Evolutionary conservation across 2,113 vertebrate species (phyloP), one percentile per base, ranked within the genome.

Genomic region (Telmatochromis bifrenatus): DNA sequence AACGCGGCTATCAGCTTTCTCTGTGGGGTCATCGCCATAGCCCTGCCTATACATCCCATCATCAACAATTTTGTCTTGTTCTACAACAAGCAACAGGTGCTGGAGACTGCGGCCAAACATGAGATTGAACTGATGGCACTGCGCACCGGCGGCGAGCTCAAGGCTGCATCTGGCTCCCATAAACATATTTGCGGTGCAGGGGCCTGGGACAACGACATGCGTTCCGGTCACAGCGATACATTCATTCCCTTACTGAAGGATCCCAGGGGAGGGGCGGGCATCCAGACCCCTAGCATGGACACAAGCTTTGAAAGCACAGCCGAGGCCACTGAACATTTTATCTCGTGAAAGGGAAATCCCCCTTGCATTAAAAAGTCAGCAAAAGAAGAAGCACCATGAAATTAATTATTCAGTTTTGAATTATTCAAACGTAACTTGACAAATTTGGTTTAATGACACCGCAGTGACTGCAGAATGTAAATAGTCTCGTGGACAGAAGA

Each of bases 61-160:
- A 99, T 99, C 89, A 99, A 99, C 95, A 99, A 99, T 95, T 99
- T 99, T 49, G 98, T 99, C 21, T 93, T 98, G 79, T 99, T 99
- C 91, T 99, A 99, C 95, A 99, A 99, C 95, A 98, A 98, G 91
- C 99, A 99, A 96, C 97, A 97, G 55, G 98, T 98, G 90, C 97
- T 99, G 88, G 98, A 99, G 93, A 99, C 97, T 0, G 98, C 99
- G 1, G 98, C 98, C 92, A 98, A 97, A 82, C 98, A 99, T 0
- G 98, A 99, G 94, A 94, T 99, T 31, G 98, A 99, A 80, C 95
- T 99, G 56, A 98, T 99, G 98, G 98, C 97, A 12, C 96, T 99
- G 90, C 97, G 97, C 87, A 97, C 97, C 13, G 87, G 84, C 58
- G 45, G 89, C 79, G 86, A 94, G 79, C 31, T 93, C 91, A 6